Conservation (phyloP, 2,113 vertebrate species). For the Rhizomys pruinosus region DNA sequence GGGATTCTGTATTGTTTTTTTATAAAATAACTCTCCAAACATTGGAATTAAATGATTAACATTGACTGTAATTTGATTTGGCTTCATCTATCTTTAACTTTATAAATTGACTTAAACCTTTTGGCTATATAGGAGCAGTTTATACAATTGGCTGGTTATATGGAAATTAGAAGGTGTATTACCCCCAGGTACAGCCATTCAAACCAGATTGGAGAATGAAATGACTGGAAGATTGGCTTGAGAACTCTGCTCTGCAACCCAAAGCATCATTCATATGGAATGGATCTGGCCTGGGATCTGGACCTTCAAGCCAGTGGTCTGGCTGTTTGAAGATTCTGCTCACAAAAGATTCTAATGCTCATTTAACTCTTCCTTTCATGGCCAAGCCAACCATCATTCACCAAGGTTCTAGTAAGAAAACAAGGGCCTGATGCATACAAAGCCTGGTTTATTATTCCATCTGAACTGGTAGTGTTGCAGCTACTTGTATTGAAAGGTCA, state of each 20-base stretch:
- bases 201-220: conserved; percentile 58
- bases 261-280: conserved; percentile 55
- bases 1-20: conserved; percentile 16
- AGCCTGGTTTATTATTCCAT: not conserved
- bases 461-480: not conserved
- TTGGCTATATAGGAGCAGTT: conserved; percentile 55
- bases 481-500: not conserved
- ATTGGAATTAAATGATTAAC: conserved; percentile 62
- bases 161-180: conserved; percentile 70
- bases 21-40: conserved; percentile 46
- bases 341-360: conserved; percentile 39
- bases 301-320: conserved; percentile 51
- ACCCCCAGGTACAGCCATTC: conserved; percentile 65
- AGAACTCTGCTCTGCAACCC: conserved; percentile 13
- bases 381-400: conserved; percentile 8
- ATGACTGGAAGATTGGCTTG: conserved; percentile 70
- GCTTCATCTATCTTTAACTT: conserved; percentile 46
- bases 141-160: conserved; percentile 65
- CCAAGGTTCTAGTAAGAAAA: not conserved
- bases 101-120: conserved; percentile 70
- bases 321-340: conserved; percentile 59
- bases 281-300: conserved; percentile 22
- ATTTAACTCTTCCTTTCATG: conserved; percentile 52
- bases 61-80: conserved; percentile 55
- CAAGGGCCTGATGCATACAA: not conserved